Conservation (phyloP, 2,888 invertebrate species). For the Drosophila tanythrix region DNA sequence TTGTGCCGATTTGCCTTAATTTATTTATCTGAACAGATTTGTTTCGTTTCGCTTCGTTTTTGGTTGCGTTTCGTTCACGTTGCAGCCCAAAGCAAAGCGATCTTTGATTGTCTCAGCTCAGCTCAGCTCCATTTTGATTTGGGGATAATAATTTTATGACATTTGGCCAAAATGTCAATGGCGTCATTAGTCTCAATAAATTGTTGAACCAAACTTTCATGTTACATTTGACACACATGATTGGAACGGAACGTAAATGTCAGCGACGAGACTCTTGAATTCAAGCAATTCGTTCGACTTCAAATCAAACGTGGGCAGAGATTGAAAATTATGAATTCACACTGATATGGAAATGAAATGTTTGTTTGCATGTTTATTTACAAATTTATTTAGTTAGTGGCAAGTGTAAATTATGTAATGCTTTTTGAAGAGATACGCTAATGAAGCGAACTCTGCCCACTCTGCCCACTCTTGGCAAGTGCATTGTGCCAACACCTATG, state of each 20-base stretch:
- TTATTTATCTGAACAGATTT: constrained; percentile 45
- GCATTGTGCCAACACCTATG: constrained; percentile 60
- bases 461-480: constrained; percentile 21
- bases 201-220: not conserved
- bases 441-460: constrained; percentile 36
- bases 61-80: constrained; percentile 26
- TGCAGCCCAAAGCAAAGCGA: constrained; percentile 15
- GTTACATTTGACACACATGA: constrained; percentile 29
- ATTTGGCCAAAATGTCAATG: constrained; percentile 55
- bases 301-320: constrained; percentile 23
- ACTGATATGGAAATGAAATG: not conserved
- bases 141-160: constrained; percentile 19
- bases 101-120: constrained; percentile 15
- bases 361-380: not conserved
- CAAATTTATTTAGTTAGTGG: constrained; percentile 9
- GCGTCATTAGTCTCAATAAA: constrained; percentile 20
- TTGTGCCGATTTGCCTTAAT: constrained; percentile 51
- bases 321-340: not conserved
- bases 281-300: constrained; percentile 42
- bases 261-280: constrained; percentile 18
- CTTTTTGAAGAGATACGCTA: constrained; percentile 29
- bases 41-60: constrained; percentile 20
- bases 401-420: constrained; percentile 26
- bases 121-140: not conserved
- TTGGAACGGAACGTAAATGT: constrained; percentile 36